Percentiles rank a stretch among this genome's conserved stretches.
These are phyloP conservation scores for Hippoglossus stenolepis DNA, from an alignment of 2,113 vertebrate species.

Conservation along the genomic window DNA sequence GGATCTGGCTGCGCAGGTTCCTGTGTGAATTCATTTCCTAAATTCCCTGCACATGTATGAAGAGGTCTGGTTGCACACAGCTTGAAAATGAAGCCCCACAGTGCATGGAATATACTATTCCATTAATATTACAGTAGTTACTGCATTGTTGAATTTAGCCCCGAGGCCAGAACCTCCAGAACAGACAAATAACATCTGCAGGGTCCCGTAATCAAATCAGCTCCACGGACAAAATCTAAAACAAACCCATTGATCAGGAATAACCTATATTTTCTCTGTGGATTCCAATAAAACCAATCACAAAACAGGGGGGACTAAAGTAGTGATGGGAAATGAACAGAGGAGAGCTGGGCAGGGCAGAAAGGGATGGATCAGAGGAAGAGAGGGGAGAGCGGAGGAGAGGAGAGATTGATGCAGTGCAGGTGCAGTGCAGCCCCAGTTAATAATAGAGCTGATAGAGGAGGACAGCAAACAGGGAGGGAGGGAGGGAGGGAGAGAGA, in stretches of 20 bases:
- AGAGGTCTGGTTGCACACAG: too few relatives aligned
- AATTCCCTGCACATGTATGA: too few relatives aligned
- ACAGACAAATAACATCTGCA: slow-evolving; percentile 5
- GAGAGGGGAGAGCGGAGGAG: not conserved
- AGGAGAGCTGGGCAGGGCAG: not conserved
- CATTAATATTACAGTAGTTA: too few relatives aligned
- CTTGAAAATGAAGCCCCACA: too few relatives aligned
- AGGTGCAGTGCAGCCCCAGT: slow-evolving; percentile 44
- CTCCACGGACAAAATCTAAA: not conserved
- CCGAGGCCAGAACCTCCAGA: not conserved
- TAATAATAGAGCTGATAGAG: not conserved
- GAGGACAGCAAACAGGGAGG: too few relatives aligned
- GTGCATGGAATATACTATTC: too few relatives aligned
- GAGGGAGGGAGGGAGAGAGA: not conserved
- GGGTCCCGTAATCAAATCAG: not conserved
- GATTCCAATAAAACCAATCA: not conserved
- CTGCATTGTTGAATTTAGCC: too few relatives aligned
- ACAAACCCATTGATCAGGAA: not conserved
- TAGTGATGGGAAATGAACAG: not conserved
- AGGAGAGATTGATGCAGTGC: slow-evolving; percentile 48
- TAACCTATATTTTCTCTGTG: not conserved
- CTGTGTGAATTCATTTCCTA: too few relatives aligned
- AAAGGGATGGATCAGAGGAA: slow-evolving; percentile 1
- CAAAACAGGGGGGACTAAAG: not conserved
- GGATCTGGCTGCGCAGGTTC: too few relatives aligned